A percentile compares a stretch with the other conserved stretches of the same genome.
Conservation (phyloP, 2,888 invertebrate genomes). For the Liopterus haemorrhoidalis region DNA sequence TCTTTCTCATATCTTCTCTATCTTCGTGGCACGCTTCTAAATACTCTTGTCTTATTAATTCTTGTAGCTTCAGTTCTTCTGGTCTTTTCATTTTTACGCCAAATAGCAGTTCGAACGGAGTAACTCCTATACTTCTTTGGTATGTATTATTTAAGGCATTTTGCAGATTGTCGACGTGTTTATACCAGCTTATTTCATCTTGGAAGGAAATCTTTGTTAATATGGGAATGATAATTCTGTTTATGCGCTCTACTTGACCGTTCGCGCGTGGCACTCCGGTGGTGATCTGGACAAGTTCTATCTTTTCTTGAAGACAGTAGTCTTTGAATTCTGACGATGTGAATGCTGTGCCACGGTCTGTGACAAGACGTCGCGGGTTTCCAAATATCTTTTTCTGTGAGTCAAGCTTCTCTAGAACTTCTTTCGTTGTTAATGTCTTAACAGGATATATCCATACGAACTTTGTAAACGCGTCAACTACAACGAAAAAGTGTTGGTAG, state of each 20-base stretch:
- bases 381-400: slow-evolving; percentile 16
- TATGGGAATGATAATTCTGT: slow-evolving; percentile 23
- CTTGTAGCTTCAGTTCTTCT: slow-evolving; percentile 15
- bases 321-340: slow-evolving; percentile 12
- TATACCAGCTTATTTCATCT: slow-evolving; percentile 20
- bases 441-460: slow-evolving; percentile 23
- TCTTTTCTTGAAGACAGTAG: slow-evolving; percentile 16
- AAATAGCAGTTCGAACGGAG: slow-evolving; percentile 22
- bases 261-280: slow-evolving; percentile 21
- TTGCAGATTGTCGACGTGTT: slow-evolving; percentile 14
- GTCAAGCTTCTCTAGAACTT: slow-evolving; percentile 18
- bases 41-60: slow-evolving; percentile 23
- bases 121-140: slow-evolving; percentile 17
- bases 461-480: slow-evolving; percentile 21
- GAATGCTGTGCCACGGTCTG: slow-evolving; percentile 18
- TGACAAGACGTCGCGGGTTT: slow-evolving; percentile 17
- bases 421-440: slow-evolving; percentile 15
- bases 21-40: slow-evolving; percentile 17
- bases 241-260: slow-evolving; percentile 25
- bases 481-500: slow-evolving; percentile 22
- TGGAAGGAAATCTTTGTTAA: slow-evolving; percentile 21
- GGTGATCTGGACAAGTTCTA: slow-evolving; percentile 19
- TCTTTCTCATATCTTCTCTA: slow-evolving; percentile 12
- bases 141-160: slow-evolving; percentile 17
- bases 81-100: slow-evolving; percentile 21